Percentiles rank a stretch among this genome's conserved stretches.
These are phyloP conservation scores for Bovichtus variegatus DNA, from an alignment of 2,797 vertebrate species.

Conservation along the genomic window DNA sequence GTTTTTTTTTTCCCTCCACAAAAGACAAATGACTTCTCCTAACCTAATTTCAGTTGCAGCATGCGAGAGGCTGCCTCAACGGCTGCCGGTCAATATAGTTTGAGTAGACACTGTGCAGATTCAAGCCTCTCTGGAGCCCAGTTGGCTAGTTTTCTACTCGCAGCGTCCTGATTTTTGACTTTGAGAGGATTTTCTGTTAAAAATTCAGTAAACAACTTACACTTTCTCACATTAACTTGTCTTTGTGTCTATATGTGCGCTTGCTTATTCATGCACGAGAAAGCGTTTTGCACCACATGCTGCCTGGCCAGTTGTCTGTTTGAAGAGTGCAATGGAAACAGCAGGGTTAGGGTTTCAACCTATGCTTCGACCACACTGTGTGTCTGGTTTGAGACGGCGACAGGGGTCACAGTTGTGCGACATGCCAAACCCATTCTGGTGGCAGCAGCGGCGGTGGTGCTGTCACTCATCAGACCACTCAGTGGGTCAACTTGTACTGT, in stretches of 20 bases:
- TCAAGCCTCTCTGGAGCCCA: constrained; percentile 41
- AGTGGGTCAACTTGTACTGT: constrained; percentile 13
- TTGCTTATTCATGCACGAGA: constrained; percentile 21
- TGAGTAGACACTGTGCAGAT: constrained; percentile 68
- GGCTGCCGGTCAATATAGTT: constrained; percentile 63
- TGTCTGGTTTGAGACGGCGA: constrained; percentile 18
- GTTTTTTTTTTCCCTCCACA: constrained; percentile 26
- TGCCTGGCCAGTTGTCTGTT: constrained; percentile 69
- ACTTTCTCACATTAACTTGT: constrained; percentile 39
- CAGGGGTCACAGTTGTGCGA: constrained; percentile 66
- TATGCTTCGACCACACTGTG: constrained; percentile 31
- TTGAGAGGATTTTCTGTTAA: constrained; percentile 22
- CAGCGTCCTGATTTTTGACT: constrained; percentile 7
- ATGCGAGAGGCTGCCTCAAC: constrained; percentile 65
- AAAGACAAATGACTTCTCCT: constrained; percentile 75
- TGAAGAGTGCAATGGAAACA: constrained; percentile 68
- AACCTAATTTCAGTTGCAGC: constrained; percentile 76
- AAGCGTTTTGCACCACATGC: constrained; percentile 47
- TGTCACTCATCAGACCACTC: constrained; percentile 58
- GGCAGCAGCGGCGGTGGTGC: constrained; percentile 29
- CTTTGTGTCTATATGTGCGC: constrained; percentile 25
- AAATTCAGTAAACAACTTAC: constrained; percentile 20
- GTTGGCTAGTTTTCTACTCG: constrained; percentile 46
- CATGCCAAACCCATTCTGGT: constrained; percentile 57
- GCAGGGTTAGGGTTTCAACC: constrained; percentile 71